Conservation (phyloP, 2,797 vertebrate species). For the Sciurus carolinensis region DNA sequence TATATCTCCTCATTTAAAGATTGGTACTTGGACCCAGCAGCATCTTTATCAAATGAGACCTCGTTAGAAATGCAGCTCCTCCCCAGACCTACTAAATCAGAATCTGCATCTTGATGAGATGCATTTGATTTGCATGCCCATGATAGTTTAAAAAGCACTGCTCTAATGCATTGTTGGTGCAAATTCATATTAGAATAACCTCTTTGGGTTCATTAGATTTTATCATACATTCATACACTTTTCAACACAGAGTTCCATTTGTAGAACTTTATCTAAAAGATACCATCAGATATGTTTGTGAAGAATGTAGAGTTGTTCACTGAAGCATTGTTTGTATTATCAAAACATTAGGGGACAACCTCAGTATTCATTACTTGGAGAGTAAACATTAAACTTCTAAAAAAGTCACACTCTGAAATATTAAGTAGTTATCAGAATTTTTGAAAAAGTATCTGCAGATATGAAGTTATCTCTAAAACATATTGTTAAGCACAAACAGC, state of each 20-base stretch:
- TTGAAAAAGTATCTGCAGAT: constrained; percentile 37
- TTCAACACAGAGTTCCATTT: constrained; percentile 10
- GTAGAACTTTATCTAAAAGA: constrained; percentile 46
- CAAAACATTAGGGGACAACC: constrained; percentile 25
- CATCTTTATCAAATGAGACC: constrained; percentile 31
- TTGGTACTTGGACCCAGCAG: constrained; percentile 20
- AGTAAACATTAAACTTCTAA: constrained; percentile 34
- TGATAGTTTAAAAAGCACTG: constrained; percentile 41
- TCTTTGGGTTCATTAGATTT: constrained; percentile 53
- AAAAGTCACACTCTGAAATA: neutral
- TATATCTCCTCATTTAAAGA: constrained; percentile 27
- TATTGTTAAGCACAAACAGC: constrained; percentile 17
- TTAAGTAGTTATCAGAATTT: constrained; percentile 26
- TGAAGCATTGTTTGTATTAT: constrained; percentile 43
- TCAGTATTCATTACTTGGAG: constrained; percentile 33
- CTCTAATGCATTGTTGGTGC: constrained; percentile 25
- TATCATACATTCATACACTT: constrained; percentile 41
- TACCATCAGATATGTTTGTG: neutral
- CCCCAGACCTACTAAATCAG: constrained; percentile 26
- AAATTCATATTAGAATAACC: constrained; percentile 62
- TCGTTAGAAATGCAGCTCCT: constrained; percentile 57
- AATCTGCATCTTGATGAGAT: constrained; percentile 64
- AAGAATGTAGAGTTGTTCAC: constrained; percentile 15
- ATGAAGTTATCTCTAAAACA: constrained; percentile 40
- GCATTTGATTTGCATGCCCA: neutral